Conservation (phyloP, 2,888 invertebrate genomes). For the Ormyrus pomaceus region DNA sequence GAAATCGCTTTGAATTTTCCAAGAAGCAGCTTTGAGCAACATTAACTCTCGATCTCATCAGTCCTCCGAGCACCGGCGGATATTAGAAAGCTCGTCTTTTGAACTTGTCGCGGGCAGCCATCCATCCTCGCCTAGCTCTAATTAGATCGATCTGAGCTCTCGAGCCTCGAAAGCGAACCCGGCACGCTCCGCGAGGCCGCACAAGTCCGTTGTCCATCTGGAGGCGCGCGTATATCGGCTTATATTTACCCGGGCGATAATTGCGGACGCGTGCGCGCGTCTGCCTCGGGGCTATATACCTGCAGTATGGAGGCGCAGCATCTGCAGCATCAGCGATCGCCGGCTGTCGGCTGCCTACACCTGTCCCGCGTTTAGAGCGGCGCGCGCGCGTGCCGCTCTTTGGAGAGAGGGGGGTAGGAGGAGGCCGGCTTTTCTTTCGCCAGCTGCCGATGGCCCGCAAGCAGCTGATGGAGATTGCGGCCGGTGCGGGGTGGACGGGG, state of each 20-base stretch:
- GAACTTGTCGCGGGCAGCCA: neutral
- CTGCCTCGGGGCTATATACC: no score
- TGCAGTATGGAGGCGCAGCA: slow-evolving; percentile 3
- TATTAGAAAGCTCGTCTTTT: no score
- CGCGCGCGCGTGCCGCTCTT: slow-evolving; percentile 32
- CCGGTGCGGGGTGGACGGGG: no score
- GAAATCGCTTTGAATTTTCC: no score
- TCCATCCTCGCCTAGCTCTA: neutral
- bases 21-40: no score
- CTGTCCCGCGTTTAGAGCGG: slow-evolving; percentile 36
- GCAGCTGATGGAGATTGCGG: no score
- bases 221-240: no score
- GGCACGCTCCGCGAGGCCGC: neutral
- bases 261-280: neutral
- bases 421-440: neutral
- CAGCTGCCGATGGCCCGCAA: no score
- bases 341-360: slow-evolving; percentile 55
- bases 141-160: no score
- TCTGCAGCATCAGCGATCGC: slow-evolving; percentile 42
- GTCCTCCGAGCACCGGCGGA: no score
- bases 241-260: neutral
- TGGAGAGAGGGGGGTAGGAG: neutral
- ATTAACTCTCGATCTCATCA: no score
- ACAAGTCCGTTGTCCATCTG: neutral
- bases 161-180: no score